These are phyloP conservation scores for Sceloporus undulatus DNA, from an alignment of 2,113 vertebrate species.

Conservation along the genomic window DNA sequence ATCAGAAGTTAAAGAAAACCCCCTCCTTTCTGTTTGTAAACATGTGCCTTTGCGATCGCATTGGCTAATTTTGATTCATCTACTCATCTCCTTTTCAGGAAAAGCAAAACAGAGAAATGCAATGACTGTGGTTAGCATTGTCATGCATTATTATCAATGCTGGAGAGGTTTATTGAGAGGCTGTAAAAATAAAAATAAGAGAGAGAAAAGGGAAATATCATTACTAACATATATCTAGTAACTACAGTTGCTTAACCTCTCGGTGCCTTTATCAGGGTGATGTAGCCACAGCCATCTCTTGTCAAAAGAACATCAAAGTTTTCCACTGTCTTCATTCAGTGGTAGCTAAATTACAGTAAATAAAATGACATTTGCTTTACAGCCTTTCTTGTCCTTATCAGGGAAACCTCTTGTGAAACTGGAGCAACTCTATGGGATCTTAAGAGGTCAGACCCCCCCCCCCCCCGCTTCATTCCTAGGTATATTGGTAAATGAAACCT, in stretches of 20 bases:
- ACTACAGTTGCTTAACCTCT: conserved; percentile 52
- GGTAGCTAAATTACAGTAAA: conserved; percentile 60
- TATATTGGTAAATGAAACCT: conserved; percentile 50
- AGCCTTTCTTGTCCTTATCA: conserved; percentile 9
- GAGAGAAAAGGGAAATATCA: not conserved
- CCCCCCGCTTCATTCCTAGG: conserved; percentile 41
- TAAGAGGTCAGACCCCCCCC: conserved; percentile 11
- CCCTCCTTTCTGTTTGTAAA: not conserved
- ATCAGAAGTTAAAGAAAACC: conserved; percentile 41
- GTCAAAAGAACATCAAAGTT: conserved; percentile 57
- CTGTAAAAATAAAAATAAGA: conserved; percentile 20
- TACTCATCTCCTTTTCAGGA: conserved; percentile 43
- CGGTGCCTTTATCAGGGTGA: conserved; percentile 37
- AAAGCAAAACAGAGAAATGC: conserved; percentile 11
- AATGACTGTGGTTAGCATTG: conserved; percentile 43
- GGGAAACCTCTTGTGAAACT: conserved; percentile 48
- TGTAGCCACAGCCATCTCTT: conserved; percentile 21
- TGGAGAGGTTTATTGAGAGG: not conserved
- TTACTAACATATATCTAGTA: conserved; percentile 38
- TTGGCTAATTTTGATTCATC: conserved; percentile 60
- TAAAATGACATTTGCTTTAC: conserved; percentile 43
- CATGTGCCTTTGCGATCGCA: conserved; percentile 38
- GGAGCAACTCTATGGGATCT: conserved; percentile 54
- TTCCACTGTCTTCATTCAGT: conserved; percentile 51
- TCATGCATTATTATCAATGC: conserved; percentile 51